Conservation (phyloP, 2,113 vertebrate genomes). For the Paedocypris sp. region DNA sequence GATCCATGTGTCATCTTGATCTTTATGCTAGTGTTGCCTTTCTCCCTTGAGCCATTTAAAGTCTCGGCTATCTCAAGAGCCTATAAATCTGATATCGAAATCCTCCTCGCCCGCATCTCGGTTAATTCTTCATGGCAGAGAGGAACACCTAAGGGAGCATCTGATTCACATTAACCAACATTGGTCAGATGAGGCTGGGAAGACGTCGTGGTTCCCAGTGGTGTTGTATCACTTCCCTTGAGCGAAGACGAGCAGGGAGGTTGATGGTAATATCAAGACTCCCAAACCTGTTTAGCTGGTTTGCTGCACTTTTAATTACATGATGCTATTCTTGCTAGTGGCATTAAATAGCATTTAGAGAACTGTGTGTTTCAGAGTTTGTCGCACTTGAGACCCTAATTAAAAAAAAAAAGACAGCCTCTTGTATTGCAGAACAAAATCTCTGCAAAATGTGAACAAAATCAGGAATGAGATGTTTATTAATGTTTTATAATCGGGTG, state of each 20-base stretch:
- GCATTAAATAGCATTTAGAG: no score
- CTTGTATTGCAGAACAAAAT: no score
- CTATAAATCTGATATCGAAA: slow-evolving; percentile 10
- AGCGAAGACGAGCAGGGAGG: neutral
- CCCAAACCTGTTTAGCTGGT: no score
- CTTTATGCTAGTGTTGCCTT: slow-evolving; percentile 8
- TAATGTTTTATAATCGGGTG: no score
- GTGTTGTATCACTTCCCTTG: slow-evolving; percentile 6
- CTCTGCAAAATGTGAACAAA: no score
- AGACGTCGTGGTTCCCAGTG: slow-evolving; percentile 5
- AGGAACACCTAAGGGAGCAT: slow-evolving; percentile 1
- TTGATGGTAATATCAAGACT: no score
- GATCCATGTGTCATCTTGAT: slow-evolving; percentile 11
- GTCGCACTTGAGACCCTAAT: no score
- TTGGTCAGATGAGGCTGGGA: neutral
- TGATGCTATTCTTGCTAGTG: no score
- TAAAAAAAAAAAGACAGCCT: no score
- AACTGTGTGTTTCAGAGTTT: no score
- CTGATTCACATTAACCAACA: neutral
- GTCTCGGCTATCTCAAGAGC: neutral
- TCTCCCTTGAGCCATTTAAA: slow-evolving; percentile 7
- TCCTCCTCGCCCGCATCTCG: neutral
- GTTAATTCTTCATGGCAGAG: neutral
- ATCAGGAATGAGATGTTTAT: no score
- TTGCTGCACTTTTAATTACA: no score